Conservation (phyloP, 2,888 invertebrate species). For the Tricholauxania praeusta region DNA sequence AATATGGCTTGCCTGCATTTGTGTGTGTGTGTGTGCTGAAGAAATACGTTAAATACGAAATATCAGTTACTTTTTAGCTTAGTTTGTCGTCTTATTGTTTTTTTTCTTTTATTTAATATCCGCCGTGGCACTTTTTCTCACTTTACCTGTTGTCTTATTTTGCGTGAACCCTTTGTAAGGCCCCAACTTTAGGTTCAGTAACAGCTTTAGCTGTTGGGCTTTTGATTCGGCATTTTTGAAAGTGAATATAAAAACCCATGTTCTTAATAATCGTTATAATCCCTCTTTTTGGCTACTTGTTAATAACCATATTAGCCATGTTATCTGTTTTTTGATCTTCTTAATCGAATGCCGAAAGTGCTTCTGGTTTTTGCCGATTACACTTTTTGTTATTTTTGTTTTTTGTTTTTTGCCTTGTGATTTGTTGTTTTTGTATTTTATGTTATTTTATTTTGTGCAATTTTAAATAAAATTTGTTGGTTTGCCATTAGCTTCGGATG, state of each 20-base stretch:
- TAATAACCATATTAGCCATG: conserved; percentile 61
- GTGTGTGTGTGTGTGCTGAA: too few species aligned
- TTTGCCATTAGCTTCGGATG: too few species aligned
- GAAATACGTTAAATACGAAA: conserved; percentile 12
- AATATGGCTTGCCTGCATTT: too few species aligned
- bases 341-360: conserved; percentile 65
- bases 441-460: neutral
- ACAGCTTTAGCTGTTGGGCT: neutral
- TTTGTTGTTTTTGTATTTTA: neutral
- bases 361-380: conserved; percentile 60
- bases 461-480: too few species aligned
- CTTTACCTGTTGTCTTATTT: neutral
- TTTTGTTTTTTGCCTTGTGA: neutral
- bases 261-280: conserved; percentile 34
- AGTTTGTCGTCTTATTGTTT: neutral
- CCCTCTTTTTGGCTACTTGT: conserved; percentile 55
- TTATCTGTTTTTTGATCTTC: conserved; percentile 59
- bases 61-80: neutral
- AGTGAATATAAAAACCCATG: conserved; percentile 18
- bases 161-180: neutral
- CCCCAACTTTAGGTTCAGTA: neutral
- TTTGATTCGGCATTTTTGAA: conserved; percentile 24
- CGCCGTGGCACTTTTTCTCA: neutral
- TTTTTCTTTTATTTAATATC: neutral
- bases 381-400: conserved; percentile 1